Base-by-base conservation (phyloP, 2,113 vertebrate genomes). In the Pseudorectes ferrugineus region DNA sequence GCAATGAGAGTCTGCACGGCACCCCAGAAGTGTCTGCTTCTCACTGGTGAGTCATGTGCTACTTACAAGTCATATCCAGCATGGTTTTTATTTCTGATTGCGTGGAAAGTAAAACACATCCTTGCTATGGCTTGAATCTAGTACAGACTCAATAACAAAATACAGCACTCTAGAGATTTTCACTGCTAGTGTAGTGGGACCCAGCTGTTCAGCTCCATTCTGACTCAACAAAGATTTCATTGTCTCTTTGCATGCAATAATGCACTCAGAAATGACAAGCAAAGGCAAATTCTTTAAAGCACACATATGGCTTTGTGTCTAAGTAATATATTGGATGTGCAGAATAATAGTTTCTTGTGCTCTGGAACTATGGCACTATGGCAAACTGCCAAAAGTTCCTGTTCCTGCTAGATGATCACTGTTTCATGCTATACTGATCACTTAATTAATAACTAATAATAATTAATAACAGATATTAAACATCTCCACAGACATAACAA, bases 201-300 rank as follows among this genome's bases (percentile, higher is more conserved):
- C 84, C 96, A 95, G 94, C 89, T 92, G 89, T 87, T 91, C 79
- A 94, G 87, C 46, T 75, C 16, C 70, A 14, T 85, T 96, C 94
- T 91, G 49, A 91, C 62, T 82, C 6, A 6, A 74, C 89, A 87
- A 77, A 78, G 84, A 46, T 76, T 85, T 95, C 35, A 82, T 88
- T 96, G 81, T 81, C 85, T 89, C 76, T 81, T 82, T 62, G 46
- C 54, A 19, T 31, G 61, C 1, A 0, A 36, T 68, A 78, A 57
- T 33, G 58, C 51, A 66, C 79, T 88, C 74, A 49, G 79, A 87
- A 90, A 85, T 58, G 9, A 88, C 59, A 88, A 73, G 65, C 52
- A 63, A 93, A 93, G 57, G 80, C 80, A 87, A 43, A 58, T 72
- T 93, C 93, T 78, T 36, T 63, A 86, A 77, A 92, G 86, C 75